phyloP scores from a whole-genome alignment of 2,888 invertebrate species.

The Gymnocheta viridis region DNA sequence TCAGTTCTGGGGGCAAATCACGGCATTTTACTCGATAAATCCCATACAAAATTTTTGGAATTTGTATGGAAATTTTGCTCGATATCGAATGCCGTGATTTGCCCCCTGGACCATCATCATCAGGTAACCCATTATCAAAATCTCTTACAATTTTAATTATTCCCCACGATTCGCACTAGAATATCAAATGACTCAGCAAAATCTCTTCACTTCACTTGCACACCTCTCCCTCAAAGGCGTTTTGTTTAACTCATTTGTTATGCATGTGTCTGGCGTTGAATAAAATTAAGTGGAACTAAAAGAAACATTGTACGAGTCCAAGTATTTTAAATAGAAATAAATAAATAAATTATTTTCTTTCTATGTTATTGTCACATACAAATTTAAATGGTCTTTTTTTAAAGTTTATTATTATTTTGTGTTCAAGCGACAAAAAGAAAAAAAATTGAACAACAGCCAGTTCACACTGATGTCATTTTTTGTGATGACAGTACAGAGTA shows the following conservation, averaged over 20 bases:
- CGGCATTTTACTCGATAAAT: too few species aligned
- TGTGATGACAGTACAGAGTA: slow-evolving; percentile 6
- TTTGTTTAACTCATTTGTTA: slow-evolving; percentile 44
- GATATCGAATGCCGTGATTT: too few species aligned
- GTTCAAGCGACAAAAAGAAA: not conserved
- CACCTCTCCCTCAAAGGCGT: not conserved
- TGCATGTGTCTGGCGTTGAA: slow-evolving; percentile 53
- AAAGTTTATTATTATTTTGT: slow-evolving; percentile 8
- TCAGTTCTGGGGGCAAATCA: too few species aligned
- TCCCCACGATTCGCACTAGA: not conserved
- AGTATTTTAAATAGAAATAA: slow-evolving; percentile 28
- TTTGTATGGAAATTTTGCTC: too few species aligned
- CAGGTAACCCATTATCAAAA: too few species aligned
- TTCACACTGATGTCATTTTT: slow-evolving; percentile 58
- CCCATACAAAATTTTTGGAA: too few species aligned
- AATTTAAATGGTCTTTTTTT: slow-evolving; percentile 4
- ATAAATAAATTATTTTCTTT: slow-evolving; percentile 43
- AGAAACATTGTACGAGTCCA: slow-evolving; percentile 17
- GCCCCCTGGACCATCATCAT: too few species aligned
- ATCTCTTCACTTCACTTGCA: not conserved
- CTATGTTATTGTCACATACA: slow-evolving; percentile 51
- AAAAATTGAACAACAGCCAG: slow-evolving; percentile 20
- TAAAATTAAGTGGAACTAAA: slow-evolving; percentile 45
- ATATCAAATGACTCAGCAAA: not conserved
- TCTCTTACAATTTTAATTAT: not conserved